Conservation (phyloP, 2,888 invertebrate genomes). For the Epirrhoe tristata region DNA sequence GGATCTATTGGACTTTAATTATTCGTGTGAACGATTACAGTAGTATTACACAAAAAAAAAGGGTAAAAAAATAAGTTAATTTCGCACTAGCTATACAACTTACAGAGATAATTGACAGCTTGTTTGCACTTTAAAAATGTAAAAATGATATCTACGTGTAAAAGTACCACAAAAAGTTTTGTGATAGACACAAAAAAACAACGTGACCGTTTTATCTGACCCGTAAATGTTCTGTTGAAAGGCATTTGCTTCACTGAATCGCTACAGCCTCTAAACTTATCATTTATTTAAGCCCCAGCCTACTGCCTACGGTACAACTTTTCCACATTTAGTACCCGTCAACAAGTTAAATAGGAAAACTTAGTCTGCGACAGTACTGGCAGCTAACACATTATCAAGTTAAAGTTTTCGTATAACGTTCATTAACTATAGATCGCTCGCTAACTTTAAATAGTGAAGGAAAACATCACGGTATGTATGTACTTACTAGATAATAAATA, state of each 20-base stretch:
- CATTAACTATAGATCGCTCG: neutral
- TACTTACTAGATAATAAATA: no score
- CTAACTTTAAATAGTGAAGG: no score
- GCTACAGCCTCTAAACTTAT: neutral
- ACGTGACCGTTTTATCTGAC: neutral
- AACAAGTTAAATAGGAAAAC: conserved; percentile 37
- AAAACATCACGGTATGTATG: no score
- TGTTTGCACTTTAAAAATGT: no score
- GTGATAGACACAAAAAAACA: neutral
- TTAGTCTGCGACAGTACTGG: conserved; percentile 16
- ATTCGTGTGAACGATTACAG: no score
- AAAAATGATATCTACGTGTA: no score
- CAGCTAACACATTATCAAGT: neutral
- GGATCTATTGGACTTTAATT: no score
- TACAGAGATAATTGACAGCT: no score
- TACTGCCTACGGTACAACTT: conserved; percentile 10
- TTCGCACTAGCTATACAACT: no score
- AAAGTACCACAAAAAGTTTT: no score
- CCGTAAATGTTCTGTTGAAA: conserved; percentile 12
- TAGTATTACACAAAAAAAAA: no score
- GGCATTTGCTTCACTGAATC: conserved; percentile 19
- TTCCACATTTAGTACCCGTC: conserved; percentile 8
- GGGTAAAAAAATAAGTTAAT: no score
- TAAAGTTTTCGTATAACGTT: neutral
- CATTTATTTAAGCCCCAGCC: neutral